A percentile compares a stretch with the other conserved stretches of the same genome.
phyloP scores from a whole-genome alignment of 2,888 invertebrate genomes.

The Sinohyriopsis cumingii region DNA sequence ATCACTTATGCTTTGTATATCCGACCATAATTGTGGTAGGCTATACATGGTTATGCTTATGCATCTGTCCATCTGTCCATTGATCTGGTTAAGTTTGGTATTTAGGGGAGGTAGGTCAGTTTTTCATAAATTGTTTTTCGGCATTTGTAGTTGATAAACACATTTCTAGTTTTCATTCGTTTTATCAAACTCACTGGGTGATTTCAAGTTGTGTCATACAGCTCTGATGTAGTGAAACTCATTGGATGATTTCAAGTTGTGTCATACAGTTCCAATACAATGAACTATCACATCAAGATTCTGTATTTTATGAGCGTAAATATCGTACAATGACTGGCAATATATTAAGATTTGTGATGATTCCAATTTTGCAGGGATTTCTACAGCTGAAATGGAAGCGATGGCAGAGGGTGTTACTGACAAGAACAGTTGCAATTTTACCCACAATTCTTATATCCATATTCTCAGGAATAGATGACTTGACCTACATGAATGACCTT shows the following conservation, averaged over 20 bases:
- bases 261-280: not conserved
- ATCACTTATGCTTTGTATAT: too few relatives aligned
- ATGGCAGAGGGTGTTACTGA: constrained; percentile 89
- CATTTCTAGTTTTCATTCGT: too few relatives aligned
- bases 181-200: too few relatives aligned
- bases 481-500: constrained; percentile 87
- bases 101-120: too few relatives aligned
- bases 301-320: not conserved
- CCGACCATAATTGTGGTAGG: too few relatives aligned
- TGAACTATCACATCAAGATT: not conserved
- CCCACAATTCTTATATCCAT: constrained; percentile 73
- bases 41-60: too few relatives aligned
- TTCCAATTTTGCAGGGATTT: constrained; percentile 61
- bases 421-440: constrained; percentile 86
- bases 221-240: not conserved
- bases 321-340: too few relatives aligned
- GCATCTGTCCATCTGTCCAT: too few relatives aligned
- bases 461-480: constrained; percentile 76
- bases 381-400: constrained; percentile 68
- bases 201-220: not conserved
- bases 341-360: not conserved
- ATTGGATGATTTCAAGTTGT: not conserved
- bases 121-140: too few relatives aligned
- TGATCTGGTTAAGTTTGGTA: too few relatives aligned
- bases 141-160: too few relatives aligned